These are phyloP conservation scores for Lacerta viridis DNA, from an alignment of 2,797 vertebrate species.

Conservation along the genomic window DNA sequence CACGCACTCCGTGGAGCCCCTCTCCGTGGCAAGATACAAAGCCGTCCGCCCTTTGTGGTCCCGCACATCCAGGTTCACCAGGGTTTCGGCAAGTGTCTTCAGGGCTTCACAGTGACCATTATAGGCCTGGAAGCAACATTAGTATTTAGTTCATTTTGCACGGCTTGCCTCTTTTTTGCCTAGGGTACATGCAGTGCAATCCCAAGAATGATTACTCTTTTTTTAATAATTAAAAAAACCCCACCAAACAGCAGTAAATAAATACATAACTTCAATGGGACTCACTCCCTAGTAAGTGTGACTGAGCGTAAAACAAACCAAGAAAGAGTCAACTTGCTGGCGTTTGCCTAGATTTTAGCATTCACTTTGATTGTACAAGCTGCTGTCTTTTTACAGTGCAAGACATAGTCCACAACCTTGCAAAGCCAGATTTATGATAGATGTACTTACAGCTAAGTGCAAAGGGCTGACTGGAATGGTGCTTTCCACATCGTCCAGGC, in stretches of 20 bases:
- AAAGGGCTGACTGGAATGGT: slow-evolving; percentile 95
- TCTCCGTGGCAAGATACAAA: slow-evolving; percentile 94
- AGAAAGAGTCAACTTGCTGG: background rate
- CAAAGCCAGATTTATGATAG: accelerated
- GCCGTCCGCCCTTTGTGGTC: slow-evolving; percentile 92
- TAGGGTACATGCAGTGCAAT: background rate
- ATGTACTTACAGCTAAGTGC: slow-evolving; percentile 95
- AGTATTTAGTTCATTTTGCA: background rate
- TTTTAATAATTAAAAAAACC: too few species aligned
- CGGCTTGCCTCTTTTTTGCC: background rate
- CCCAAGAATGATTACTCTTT: background rate
- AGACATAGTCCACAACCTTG: background rate
- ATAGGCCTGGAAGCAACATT: slow-evolving; percentile 85
- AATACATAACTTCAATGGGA: background rate
- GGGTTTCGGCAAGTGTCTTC: slow-evolving; percentile 92
- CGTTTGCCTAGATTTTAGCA: background rate
- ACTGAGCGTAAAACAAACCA: background rate
- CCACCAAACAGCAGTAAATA: too few species aligned
- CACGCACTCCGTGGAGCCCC: slow-evolving; percentile 91
- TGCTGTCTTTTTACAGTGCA: background rate
- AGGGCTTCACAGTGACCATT: slow-evolving; percentile 97
- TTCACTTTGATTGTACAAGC: background rate
- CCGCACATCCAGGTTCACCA: slow-evolving; percentile 94
- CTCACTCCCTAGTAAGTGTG: background rate
- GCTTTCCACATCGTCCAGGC: slow-evolving; percentile 97